phyloP scores from a whole-genome alignment of 2,797 vertebrate species.

The Pipistrellus pygmaeus region DNA sequence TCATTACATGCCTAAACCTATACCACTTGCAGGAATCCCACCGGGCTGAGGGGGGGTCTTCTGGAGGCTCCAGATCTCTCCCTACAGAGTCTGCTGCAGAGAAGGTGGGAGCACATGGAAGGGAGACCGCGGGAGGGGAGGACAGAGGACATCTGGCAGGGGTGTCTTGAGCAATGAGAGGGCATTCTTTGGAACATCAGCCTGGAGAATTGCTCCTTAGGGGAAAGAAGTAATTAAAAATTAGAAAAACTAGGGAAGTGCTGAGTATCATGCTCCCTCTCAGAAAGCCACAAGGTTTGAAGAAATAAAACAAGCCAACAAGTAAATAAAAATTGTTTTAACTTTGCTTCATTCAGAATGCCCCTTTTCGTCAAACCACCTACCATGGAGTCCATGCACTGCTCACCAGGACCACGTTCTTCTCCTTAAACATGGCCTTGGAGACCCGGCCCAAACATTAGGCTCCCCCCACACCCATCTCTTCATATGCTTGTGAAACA shows the following conservation, averaged over 20 bases:
- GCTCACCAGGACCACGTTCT: not conserved
- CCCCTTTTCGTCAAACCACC: not conserved
- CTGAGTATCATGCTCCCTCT: not conserved
- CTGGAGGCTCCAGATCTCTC: constrained; percentile 64
- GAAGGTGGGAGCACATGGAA: constrained; percentile 29
- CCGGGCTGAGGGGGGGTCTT: constrained; percentile 77
- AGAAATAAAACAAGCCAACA: constrained; percentile 29
- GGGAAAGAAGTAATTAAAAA: not conserved
- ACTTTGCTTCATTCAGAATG: constrained; percentile 40
- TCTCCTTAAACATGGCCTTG: not conserved
- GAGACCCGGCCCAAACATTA: not conserved
- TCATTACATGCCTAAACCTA: constrained; percentile 84
- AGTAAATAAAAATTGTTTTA: not conserved
- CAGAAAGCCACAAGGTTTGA: not conserved
- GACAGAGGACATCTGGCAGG: not conserved
- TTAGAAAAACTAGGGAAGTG: not conserved
- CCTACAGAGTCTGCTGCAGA: constrained; percentile 39
- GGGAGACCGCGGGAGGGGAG: not conserved
- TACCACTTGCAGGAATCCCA: constrained; percentile 81
- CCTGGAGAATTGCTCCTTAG: not conserved
- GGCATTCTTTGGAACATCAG: constrained; percentile 23
- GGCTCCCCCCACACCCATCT: not conserved
- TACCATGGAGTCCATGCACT: not conserved
- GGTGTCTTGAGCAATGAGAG: not conserved
- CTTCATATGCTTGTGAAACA: not conserved